Conservation (phyloP, 2,797 vertebrate genomes). For the Molossus alvarezi region DNA sequence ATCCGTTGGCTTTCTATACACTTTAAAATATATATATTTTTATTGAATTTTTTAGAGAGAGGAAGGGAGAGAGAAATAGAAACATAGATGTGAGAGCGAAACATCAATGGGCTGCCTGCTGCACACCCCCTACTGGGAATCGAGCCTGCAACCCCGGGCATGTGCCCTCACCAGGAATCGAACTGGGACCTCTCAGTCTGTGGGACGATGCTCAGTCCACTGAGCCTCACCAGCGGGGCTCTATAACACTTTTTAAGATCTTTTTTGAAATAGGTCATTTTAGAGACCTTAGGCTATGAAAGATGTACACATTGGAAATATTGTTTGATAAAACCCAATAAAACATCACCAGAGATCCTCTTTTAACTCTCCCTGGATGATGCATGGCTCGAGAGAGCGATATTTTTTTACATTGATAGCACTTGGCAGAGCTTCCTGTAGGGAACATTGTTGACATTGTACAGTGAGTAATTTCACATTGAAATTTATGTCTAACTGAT, state of each 20-base stretch:
- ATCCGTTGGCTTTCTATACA: neutral
- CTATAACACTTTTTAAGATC: neutral
- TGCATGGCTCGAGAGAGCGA: neutral
- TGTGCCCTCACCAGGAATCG: too few relatives aligned
- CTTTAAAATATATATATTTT: too few relatives aligned
- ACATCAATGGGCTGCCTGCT: too few relatives aligned
- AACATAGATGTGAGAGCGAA: too few relatives aligned
- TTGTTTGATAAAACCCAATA: neutral
- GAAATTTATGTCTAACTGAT: constrained; percentile 42
- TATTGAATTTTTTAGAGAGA: too few relatives aligned
- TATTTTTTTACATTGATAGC: constrained; percentile 34
- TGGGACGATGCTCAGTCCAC: too few relatives aligned
- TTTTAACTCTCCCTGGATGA: neutral
- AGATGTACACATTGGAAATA: constrained; percentile 13
- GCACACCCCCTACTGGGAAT: too few relatives aligned
- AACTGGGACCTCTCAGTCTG: too few relatives aligned
- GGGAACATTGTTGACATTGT: constrained; percentile 57
- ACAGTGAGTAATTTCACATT: constrained; percentile 65
- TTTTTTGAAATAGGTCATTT: constrained; percentile 46
- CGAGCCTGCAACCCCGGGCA: too few relatives aligned
- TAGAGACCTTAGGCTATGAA: constrained; percentile 8
- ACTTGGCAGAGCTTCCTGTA: neutral
- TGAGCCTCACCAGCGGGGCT: neutral
- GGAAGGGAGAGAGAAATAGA: too few relatives aligned
- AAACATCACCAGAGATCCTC: neutral